Evolutionary conservation across 23 tunicate genomes (phyloP).

Genomic region (Halocynthia roretzi): DNA sequence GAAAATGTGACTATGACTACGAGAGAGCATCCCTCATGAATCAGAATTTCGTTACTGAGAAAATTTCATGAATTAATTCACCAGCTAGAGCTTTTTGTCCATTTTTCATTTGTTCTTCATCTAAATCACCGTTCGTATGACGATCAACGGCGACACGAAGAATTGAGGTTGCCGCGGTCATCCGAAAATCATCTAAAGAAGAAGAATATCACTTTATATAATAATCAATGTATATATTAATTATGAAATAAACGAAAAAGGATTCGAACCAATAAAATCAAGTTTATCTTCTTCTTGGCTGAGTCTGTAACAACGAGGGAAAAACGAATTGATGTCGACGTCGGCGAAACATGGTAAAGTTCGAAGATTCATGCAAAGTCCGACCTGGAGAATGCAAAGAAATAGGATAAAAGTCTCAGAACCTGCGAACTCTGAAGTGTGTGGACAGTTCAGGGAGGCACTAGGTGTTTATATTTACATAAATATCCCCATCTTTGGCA

Average conservation of each 20-base stretch:
- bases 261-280: conserved; percentile 68
- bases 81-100: conserved; percentile 65
- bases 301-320: conserved; percentile 81
- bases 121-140: conserved; percentile 32
- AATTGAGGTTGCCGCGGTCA: conserved; percentile 51
- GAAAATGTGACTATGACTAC: neutral
- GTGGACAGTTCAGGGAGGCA: too few species aligned
- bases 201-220: neutral
- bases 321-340: conserved; percentile 58
- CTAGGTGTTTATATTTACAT: too few species aligned
- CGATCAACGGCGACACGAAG: conserved; percentile 57
- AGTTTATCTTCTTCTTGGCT: conserved; percentile 89
- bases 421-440: neutral
- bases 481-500: too few species aligned
- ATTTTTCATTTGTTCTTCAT: conserved; percentile 39
- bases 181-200: conserved; percentile 74
- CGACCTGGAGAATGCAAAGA: conserved; percentile 30
- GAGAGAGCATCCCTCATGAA: neutral
- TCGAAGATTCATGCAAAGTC: conserved; percentile 83
- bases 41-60: too few species aligned
- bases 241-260: neutral
- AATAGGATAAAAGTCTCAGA: too few species aligned
- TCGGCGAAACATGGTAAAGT: conserved; percentile 63
- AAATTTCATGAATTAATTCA: neutral
- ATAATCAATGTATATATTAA: neutral